Evolutionary conservation across 2,113 vertebrate genomes (phyloP).

Genomic region (Narcine bancroftii): DNA sequence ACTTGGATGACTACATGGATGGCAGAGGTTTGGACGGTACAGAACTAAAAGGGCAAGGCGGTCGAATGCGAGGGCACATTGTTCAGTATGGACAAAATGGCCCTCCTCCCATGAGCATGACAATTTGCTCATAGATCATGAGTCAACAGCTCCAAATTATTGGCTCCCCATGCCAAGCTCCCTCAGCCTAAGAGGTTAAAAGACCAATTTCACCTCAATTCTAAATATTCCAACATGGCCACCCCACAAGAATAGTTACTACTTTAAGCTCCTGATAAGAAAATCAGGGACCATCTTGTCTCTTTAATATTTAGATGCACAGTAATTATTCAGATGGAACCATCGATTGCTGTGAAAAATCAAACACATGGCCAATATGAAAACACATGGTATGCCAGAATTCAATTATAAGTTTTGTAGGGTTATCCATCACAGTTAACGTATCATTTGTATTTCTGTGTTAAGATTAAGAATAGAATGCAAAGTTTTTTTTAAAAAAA

Average conservation of each 20-base stretch:
- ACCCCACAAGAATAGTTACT: neutral
- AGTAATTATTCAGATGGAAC: neutral
- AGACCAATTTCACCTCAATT: neutral
- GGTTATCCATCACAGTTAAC: neutral
- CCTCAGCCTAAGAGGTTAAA: neutral
- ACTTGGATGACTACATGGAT: too few relatives aligned
- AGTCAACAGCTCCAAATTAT: too few relatives aligned
- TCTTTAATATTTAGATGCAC: neutral
- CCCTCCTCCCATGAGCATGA: too few relatives aligned
- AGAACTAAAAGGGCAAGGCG: too few relatives aligned
- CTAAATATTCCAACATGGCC: neutral
- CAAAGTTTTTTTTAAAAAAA: too few relatives aligned
- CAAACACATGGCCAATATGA: neutral
- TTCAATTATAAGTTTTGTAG: neutral
- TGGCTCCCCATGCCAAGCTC: neutral
- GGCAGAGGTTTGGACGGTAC: too few relatives aligned
- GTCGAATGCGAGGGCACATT: too few relatives aligned
- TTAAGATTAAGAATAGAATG: too few relatives aligned
- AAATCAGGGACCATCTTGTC: neutral
- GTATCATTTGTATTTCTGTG: too few relatives aligned
- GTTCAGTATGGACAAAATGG: too few relatives aligned
- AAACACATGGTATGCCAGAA: neutral
- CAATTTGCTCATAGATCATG: too few relatives aligned
- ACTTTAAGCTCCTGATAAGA: neutral
- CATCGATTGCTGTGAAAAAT: too few relatives aligned